Evolutionary conservation across 53 echinoderm and acorn worm species (phyloP), one percentile per base, ranked within the genome.

Genomic region (Temnopleurus reevesii): DNA sequence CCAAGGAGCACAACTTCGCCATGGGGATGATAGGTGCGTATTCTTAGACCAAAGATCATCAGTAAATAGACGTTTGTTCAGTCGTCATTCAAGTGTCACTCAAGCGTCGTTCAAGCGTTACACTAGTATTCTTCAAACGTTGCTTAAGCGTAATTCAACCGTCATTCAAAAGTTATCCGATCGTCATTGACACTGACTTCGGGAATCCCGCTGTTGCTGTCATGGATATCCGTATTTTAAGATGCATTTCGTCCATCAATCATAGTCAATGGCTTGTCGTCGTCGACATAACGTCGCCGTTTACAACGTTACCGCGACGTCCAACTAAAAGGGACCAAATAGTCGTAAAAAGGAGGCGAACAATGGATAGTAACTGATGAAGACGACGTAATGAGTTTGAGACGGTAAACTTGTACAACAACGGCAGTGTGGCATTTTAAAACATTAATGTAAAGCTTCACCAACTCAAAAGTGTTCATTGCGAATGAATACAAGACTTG

Each of bases 1-100:
- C 97, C n/a, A 97, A 97, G 53, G 97, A 97, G 81, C 97, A 97
- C 94, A 95, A 91, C 55, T 93, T 92, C 28, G 94, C 95, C 55
- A 95, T 95, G 91, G 92, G 94, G 12, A 95, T 97, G 90, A 94
- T 97, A 27, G 95, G 95, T 18, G 97, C 97, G 17, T 97, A 97
- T 89, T 97, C 88, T 28, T 87, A 87, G 44, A 60, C 46, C 61
- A 55, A 35, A 55, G 51, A 71, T 17, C 33, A 41, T 79, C 79
- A 46, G 26, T 2, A 79, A 79, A 71, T 23, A 8, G 71, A 71
- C n/a, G n/a, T n/a, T n/a, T n/a, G n/a, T n/a, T n/a, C n/a, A n/a
- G n/a, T 36, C 41, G 71, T 71, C 71, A 21, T 18, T 17, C 18
- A n/a, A 41, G 41, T n/a, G 43, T 71, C 71, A 71, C 15, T 49